Conservation (phyloP, 1,140 invertebrate species). For the Galleria mellonella region DNA sequence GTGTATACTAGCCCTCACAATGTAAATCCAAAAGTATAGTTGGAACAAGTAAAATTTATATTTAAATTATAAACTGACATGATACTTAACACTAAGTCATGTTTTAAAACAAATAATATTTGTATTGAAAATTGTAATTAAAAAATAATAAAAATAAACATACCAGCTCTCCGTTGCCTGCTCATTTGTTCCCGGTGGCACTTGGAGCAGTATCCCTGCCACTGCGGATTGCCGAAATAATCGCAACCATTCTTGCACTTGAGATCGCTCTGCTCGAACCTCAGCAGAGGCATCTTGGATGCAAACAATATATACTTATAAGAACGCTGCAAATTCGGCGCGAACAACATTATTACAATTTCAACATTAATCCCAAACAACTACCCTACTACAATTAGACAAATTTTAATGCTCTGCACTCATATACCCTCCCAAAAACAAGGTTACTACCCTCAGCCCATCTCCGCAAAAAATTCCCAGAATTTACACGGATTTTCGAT, state of each 20-base stretch:
- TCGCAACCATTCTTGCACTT: conserved; percentile 97
- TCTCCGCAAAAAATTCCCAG: conserved; percentile 20
- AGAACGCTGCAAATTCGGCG: conserved; percentile 65
- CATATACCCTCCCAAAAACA: conserved; percentile 35
- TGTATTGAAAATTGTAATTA: not conserved
- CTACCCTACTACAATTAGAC: conserved; percentile 9
- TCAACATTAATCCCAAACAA: conserved; percentile 4
- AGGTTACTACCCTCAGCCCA: conserved; percentile 35
- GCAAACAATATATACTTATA: conserved; percentile 80
- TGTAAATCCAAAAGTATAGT: no score
- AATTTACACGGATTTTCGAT: conserved; percentile 14
- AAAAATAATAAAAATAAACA: conserved; percentile 15
- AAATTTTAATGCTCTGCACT: conserved; percentile 38
- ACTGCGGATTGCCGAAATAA: conserved; percentile 97
- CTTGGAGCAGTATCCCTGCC: conserved; percentile 97
- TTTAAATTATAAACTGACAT: no score
- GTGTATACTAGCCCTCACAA: no score
- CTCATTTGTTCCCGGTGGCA: conserved; percentile 85
- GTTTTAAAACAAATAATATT: not conserved
- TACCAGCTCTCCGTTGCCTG: conserved; percentile 75
- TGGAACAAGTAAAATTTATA: no score
- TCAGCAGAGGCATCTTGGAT: conserved; percentile 81
- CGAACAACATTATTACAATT: conserved; percentile 57
- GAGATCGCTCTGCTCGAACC: conserved; percentile 89
- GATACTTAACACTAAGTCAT: no score